phyloP scores from a whole-genome alignment of 2,888 invertebrate species.

The Phasia obesa region DNA sequence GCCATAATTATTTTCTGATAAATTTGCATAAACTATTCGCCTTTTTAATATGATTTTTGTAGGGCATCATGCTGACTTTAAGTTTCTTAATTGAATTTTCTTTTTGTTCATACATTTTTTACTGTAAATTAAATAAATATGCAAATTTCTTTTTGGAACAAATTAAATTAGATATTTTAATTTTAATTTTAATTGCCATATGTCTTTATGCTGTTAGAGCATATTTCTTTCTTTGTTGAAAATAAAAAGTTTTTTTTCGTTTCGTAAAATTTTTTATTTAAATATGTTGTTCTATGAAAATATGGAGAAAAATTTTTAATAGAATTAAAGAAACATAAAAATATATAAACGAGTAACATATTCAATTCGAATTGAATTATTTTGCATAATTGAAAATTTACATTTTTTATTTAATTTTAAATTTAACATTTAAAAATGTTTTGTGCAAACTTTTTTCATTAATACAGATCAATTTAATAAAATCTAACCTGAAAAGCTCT shows the following conservation, averaged over 20 bases:
- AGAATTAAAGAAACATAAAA: neutral
- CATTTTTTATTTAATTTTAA: too few species aligned
- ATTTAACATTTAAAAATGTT: too few species aligned
- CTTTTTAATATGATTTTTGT: neutral
- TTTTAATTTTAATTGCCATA: conserved; percentile 44
- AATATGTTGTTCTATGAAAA: conserved; percentile 8
- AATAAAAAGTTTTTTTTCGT: neutral
- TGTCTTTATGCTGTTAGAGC: conserved; percentile 17
- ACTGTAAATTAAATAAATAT: conserved; percentile 49
- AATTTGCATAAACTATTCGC: neutral
- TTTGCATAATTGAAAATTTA: too few species aligned
- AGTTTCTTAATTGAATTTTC: neutral
- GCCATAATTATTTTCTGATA: neutral
- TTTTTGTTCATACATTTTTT: neutral
- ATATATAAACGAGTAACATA: too few species aligned
- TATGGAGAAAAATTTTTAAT: neutral
- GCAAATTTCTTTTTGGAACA: conserved; percentile 49
- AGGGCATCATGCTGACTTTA: conserved; percentile 1
- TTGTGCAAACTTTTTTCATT: too few species aligned
- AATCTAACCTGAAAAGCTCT: too few species aligned
- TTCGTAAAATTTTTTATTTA: conserved; percentile 18
- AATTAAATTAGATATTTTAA: conserved; percentile 57
- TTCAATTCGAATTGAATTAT: too few species aligned
- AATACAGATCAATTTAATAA: too few species aligned
- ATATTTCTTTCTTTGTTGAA: conserved; percentile 10